Evolutionary conservation across 2,113 vertebrate species (phyloP).

Genomic region (Cavia aperea): DNA sequence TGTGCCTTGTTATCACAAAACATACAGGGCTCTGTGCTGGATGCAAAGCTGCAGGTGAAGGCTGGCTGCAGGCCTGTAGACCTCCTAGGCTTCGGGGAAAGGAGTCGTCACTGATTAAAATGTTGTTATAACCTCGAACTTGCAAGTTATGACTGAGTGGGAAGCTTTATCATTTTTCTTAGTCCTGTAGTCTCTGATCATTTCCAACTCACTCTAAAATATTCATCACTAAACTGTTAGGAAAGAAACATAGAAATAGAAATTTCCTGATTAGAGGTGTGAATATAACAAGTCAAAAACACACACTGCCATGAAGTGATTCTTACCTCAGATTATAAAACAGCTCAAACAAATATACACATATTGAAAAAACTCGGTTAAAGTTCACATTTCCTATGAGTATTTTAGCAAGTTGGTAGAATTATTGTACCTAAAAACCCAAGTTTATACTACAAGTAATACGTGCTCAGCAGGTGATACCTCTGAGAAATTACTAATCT

Average conservation of each 20-base stretch:
- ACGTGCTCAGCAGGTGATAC: background rate
- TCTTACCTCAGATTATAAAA: background rate
- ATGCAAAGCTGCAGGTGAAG: background rate
- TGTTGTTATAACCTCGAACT: background rate
- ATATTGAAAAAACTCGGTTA: background rate
- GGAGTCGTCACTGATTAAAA: background rate
- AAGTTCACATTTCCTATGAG: background rate
- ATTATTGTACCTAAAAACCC: background rate
- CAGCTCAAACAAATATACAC: background rate
- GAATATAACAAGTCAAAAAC: background rate
- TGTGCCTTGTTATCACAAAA: background rate
- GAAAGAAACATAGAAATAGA: background rate
- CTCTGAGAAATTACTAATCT: background rate
- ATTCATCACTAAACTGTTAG: background rate
- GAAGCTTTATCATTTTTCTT: background rate
- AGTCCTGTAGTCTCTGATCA: background rate
- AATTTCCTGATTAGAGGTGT: background rate
- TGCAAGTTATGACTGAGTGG: background rate
- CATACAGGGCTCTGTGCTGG: background rate
- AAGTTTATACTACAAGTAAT: background rate
- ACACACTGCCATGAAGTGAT: background rate
- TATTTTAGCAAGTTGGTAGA: background rate
- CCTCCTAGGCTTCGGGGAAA: background rate
- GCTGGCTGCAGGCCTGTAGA: background rate
- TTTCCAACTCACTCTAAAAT: slow-evolving; percentile 2